Evolutionary conservation across 35 echinoderm and acorn worm species (phyloP).

Genomic region (Amphiura filiformis): DNA sequence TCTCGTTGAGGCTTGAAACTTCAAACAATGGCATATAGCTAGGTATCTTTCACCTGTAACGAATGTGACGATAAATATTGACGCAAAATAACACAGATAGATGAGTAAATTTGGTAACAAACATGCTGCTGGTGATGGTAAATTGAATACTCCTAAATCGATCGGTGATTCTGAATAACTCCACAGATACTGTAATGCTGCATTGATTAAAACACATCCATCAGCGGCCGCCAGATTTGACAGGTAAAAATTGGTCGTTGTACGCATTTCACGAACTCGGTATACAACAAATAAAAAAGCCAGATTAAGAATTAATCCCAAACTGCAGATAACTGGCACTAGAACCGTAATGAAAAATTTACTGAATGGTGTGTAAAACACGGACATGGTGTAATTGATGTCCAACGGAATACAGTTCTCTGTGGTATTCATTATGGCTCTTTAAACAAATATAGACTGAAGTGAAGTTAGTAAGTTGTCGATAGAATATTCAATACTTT

Average conservation of each 20-base stretch:
- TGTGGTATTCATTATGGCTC: not conserved
- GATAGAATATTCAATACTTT: too few relatives aligned
- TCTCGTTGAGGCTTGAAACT: not conserved
- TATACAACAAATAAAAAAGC: constrained; percentile 51
- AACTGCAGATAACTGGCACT: constrained; percentile 7
- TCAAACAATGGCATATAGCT: constrained; percentile 44
- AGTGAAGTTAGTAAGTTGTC: too few relatives aligned
- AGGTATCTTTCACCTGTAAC: constrained; percentile 63
- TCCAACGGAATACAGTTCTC: not conserved
- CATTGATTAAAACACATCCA: constrained; percentile 11
- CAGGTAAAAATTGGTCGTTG: constrained; percentile 57
- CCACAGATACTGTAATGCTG: constrained; percentile 16
- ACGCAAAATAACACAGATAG: constrained; percentile 22
- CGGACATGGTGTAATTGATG: not conserved
- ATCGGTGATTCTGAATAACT: not conserved
- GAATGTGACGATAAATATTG: constrained; percentile 46
- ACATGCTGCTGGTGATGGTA: not conserved
- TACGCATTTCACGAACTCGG: constrained; percentile 43
- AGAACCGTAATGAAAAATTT: constrained; percentile 11
- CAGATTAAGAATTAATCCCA: constrained; percentile 40
- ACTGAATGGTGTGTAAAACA: not conserved
- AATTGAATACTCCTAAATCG: not conserved
- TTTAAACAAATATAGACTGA: too few relatives aligned
- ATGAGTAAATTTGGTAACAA: not conserved
- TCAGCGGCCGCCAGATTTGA: constrained; percentile 47